These are phyloP conservation scores for Cotesia glomerata DNA, from an alignment of 1,140 invertebrate species.

Conservation along the genomic window DNA sequence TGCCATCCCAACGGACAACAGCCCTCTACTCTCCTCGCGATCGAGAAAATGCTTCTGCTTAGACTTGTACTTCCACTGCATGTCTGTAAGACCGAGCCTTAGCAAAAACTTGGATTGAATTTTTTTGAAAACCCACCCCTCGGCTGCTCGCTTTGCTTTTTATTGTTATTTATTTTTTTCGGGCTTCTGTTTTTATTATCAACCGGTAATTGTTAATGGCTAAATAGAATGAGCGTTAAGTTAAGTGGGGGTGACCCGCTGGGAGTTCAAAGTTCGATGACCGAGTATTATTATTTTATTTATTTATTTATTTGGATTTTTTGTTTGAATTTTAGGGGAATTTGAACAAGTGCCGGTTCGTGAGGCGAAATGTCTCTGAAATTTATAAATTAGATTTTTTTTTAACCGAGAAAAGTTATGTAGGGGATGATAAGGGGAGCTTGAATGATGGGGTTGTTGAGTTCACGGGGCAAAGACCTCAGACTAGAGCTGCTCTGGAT, in stretches of 20 bases:
- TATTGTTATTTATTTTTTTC: not conserved
- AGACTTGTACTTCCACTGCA: slow-evolving; percentile 7
- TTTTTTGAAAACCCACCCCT: too few species aligned
- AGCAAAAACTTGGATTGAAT: too few species aligned
- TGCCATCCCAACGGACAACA: slow-evolving; percentile 64
- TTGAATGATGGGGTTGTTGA: too few species aligned
- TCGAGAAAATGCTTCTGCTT: slow-evolving; percentile 1
- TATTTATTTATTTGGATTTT: not conserved
- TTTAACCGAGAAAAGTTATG: too few species aligned
- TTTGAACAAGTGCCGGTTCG: not conserved
- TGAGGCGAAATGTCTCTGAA: slow-evolving; percentile 11
- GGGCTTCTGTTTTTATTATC: not conserved
- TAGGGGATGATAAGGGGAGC: too few species aligned
- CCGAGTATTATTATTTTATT: not conserved
- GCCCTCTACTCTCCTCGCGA: slow-evolving; percentile 61
- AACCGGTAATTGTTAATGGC: not conserved
- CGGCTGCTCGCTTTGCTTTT: not conserved
- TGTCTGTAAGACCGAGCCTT: not conserved
- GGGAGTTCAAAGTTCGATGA: not conserved
- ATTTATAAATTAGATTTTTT: not conserved
- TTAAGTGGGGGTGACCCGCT: not conserved
- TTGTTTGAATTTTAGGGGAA: not conserved
- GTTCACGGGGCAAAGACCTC: too few species aligned
- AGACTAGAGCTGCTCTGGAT: too few species aligned
- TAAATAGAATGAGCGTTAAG: too few species aligned